Evolutionary conservation across 2,888 invertebrate genomes (phyloP).

Genomic region (Anarsia innoxiella): DNA sequence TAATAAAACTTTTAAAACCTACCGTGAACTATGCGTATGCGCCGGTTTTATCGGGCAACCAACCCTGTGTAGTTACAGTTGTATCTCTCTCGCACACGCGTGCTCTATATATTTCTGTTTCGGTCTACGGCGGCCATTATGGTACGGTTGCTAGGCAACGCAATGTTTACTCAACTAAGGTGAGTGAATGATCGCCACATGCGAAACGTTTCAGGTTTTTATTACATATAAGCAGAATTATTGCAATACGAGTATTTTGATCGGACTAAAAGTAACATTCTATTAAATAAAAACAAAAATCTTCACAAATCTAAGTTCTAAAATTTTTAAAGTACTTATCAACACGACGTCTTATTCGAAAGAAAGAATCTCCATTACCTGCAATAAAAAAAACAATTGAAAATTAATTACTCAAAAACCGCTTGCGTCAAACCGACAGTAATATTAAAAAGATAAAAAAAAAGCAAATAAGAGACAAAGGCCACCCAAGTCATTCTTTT

Average conservation of each 20-base stretch:
- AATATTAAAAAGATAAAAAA: no score
- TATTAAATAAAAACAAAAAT: no score
- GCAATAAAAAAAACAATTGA: no score
- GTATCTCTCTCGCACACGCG: conserved; percentile 12
- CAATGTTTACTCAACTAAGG: conserved; percentile 28
- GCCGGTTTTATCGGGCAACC: conserved; percentile 55
- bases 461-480: not conserved
- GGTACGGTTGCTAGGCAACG: conserved; percentile 30
- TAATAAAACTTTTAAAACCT: conserved; percentile 21
- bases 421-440: no score
- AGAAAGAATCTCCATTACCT: no score
- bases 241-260: no score
- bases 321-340: no score
- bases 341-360: no score
- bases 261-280: no score
- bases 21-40: conserved; percentile 38
- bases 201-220: conserved; percentile 1
- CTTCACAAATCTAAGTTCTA: no score
- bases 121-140: conserved; percentile 19
- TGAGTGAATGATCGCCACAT: conserved; percentile 18
- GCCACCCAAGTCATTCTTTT: not conserved
- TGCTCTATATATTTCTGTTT: conserved; percentile 7
- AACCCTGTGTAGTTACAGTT: conserved; percentile 18
- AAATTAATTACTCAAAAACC: no score
- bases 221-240: no score